phyloP scores from a whole-genome alignment of 2,797 vertebrate genomes.

The Hylomyscus alleni region DNA sequence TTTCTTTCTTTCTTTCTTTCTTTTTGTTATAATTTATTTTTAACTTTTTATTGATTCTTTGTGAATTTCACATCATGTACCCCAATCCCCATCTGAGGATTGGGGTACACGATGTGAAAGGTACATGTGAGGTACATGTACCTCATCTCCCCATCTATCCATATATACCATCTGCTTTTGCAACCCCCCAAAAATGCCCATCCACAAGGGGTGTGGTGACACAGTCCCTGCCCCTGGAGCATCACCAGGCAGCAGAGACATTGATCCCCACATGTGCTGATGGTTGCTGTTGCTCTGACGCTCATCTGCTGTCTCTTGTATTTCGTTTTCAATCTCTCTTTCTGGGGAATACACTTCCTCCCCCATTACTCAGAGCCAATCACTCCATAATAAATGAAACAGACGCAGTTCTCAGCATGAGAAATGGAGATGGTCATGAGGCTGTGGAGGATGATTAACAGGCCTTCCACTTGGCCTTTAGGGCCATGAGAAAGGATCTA shows the following conservation, averaged over 20 bases:
- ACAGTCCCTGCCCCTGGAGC: no score
- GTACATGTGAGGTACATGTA: no score
- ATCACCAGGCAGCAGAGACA: no score
- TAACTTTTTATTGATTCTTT: neutral
- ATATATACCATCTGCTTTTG: neutral
- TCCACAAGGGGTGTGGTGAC: no score
- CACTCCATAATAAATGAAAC: neutral
- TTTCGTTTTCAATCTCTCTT: neutral
- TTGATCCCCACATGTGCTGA: no score
- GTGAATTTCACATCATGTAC: neutral
- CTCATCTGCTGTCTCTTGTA: neutral
- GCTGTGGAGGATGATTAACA: neutral
- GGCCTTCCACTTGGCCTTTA: neutral
- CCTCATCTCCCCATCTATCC: neutral
- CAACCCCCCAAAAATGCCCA: neutral
- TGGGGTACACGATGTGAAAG: no score
- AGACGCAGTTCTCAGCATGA: neutral
- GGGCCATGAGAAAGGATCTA: neutral
- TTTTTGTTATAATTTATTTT: neutral
- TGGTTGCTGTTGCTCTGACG: neutral
- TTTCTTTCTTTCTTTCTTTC: neutral
- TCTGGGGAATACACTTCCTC: neutral
- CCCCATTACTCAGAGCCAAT: neutral
- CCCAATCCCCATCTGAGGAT: neutral
- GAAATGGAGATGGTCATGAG: neutral